Conservation (phyloP, 1,140 invertebrate genomes). For the Nilaparvata lugens region DNA sequence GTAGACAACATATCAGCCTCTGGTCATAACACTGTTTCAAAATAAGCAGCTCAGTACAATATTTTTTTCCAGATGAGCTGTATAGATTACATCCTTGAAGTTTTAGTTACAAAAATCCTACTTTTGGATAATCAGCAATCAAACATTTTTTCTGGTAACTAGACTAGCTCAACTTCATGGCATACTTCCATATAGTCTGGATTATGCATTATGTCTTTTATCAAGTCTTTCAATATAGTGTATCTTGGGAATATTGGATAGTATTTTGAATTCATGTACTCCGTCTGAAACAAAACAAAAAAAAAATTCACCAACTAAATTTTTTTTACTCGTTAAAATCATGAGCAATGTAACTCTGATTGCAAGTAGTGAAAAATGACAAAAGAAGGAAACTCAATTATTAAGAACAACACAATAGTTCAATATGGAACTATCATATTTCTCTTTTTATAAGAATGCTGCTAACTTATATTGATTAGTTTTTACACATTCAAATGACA, state of each 20-base stretch:
- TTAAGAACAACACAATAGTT: background rate
- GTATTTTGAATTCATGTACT: conserved; percentile 80
- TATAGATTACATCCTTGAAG: too few relatives aligned
- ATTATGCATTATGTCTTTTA: conserved; percentile 87
- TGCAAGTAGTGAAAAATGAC: background rate
- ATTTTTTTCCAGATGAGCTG: too few relatives aligned
- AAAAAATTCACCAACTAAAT: background rate
- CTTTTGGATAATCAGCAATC: too few relatives aligned
- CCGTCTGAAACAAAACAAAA: conserved; percentile 50
- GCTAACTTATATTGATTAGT: background rate
- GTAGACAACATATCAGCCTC: too few relatives aligned
- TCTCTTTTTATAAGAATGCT: background rate
- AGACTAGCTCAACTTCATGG: conserved; percentile 61
- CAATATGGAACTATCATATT: background rate
- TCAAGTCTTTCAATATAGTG: conserved; percentile 91
- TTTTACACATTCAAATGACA: too few relatives aligned
- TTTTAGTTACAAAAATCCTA: too few relatives aligned
- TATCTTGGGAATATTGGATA: conserved; percentile 90
- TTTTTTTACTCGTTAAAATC: background rate
- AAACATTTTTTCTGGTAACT: conserved; percentile 5
- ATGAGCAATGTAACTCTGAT: background rate
- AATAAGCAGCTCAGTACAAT: too few relatives aligned
- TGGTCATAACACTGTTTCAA: too few relatives aligned
- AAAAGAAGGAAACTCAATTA: background rate
- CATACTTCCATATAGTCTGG: conserved; percentile 93